Base-by-base conservation (phyloP, 2,888 invertebrate species). In the Aplocera efformata region DNA sequence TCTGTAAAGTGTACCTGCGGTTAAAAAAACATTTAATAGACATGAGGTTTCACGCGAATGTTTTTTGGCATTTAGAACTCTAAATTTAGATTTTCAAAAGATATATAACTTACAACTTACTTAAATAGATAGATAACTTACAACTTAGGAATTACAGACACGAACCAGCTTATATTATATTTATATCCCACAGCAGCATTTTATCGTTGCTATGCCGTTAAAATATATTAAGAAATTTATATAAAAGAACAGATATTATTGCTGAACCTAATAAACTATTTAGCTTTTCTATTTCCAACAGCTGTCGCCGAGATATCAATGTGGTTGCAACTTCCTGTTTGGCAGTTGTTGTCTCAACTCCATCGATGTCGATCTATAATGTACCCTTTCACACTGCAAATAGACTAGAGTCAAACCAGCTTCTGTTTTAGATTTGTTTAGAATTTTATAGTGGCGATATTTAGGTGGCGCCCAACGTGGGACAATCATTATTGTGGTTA, bases 311-410 rank as follows among this genome's bases (percentile, higher is more conserved):
- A 23, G 46, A 40, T 36, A 44, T 40, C 42, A 34, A 26, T 41
- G 42, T 31, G 46, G 35, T 31, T 36, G 17, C 41, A 32, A 40
- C 39, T 38, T 50, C 46, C 45, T 36, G 38, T 32, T 24, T 45
- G 22, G 20, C 37, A 30, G 40, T 42, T 51, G 40, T 32, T 37
- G 39, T 41, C 34, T 43, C 35, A 39, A 46, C 37, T 40, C 43
- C 23, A 36, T 34, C 37, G 38, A 48, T 52, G 40, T 38, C 47
- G 43, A 41, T 54, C 42, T 47, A 54, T 52, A 48, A 56, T 56
- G 48, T 47, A 53, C 34, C 41, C 42, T 42, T 49, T 45, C 36
- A 29, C 42, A 40, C 39, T 45, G 40, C 11, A 42, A 42, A 46
- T 43, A 45, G 41, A 39, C 26, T 24, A 30, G 7, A 28, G 25